A percentile compares a stretch with the other conserved stretches of the same genome.
These are phyloP conservation scores for Nipponia nippon DNA, from an alignment of 2,113 vertebrate genomes.

Conservation along the genomic window DNA sequence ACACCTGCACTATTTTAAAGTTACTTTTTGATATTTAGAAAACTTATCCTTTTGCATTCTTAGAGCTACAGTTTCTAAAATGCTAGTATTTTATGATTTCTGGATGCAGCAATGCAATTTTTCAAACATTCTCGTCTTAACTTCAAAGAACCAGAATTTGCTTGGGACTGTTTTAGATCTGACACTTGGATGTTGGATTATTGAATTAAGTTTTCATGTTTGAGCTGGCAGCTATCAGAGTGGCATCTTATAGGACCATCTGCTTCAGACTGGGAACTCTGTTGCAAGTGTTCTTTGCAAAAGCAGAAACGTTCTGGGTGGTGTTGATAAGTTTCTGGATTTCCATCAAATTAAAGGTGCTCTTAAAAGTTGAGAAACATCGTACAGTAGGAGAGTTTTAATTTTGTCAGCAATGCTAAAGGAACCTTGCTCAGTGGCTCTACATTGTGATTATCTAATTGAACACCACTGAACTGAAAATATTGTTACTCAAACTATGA, in stretches of 20 bases:
- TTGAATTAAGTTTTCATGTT: not conserved
- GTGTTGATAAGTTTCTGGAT: constrained; percentile 5
- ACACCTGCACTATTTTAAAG: not conserved
- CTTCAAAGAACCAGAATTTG: not conserved
- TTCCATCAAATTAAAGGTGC: not conserved
- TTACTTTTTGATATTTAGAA: not conserved
- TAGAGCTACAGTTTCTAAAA: not conserved
- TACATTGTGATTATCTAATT: constrained; percentile 47
- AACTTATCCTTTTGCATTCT: not conserved
- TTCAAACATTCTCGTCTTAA: not conserved
- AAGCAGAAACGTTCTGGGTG: not conserved
- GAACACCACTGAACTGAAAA: constrained; percentile 40
- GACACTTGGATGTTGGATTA: not conserved
- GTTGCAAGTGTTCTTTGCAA: not conserved
- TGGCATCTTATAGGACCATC: not conserved
- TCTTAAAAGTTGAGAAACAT: constrained; percentile 34
- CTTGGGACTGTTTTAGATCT: too few relatives aligned
- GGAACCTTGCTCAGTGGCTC: not conserved
- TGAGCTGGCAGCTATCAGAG: not conserved
- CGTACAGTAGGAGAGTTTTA: constrained; percentile 21
- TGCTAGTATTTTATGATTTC: not conserved
- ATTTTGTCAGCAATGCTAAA: constrained; percentile 46
- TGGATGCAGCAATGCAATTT: not conserved
- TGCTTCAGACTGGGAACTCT: not conserved
- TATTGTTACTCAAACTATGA: constrained; percentile 15